phyloP scores from a whole-genome alignment of 2,888 invertebrate genomes.

The Polymixis flavicincta region DNA sequence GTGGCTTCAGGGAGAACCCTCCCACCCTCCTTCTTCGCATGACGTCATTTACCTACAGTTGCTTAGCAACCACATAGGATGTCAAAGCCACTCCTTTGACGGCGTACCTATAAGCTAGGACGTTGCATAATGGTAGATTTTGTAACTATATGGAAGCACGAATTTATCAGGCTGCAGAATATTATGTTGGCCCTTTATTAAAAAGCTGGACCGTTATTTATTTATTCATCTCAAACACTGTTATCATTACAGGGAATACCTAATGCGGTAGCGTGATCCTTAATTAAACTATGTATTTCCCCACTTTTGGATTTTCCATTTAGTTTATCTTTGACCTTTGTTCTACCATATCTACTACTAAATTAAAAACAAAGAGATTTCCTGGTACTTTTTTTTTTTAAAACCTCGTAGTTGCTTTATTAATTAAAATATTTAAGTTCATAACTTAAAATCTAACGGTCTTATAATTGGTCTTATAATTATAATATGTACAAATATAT shows the following conservation, averaged over 20 bases:
- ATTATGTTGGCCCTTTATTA: not conserved
- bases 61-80: constrained; percentile 59
- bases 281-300: not conserved
- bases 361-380: no score
- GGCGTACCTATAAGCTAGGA: constrained; percentile 11
- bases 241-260: no score
- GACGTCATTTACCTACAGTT: constrained; percentile 53
- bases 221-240: no score
- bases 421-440: no score
- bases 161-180: not conserved
- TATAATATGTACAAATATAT: no score
- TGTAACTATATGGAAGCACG: constrained; percentile 1
- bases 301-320: not conserved
- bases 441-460: no score
- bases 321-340: not conserved
- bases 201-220: not conserved
- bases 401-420: no score
- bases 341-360: not conserved
- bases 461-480: no score
- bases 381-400: no score
- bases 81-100: constrained; percentile 60
- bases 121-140: constrained; percentile 21
- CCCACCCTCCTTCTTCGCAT: constrained; percentile 25
- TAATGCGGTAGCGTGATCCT: no score
- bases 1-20: constrained; percentile 24